These are phyloP conservation scores for Atherinosoma microstoma DNA, from an alignment of 2,797 vertebrate genomes.

Conservation along the genomic window DNA sequence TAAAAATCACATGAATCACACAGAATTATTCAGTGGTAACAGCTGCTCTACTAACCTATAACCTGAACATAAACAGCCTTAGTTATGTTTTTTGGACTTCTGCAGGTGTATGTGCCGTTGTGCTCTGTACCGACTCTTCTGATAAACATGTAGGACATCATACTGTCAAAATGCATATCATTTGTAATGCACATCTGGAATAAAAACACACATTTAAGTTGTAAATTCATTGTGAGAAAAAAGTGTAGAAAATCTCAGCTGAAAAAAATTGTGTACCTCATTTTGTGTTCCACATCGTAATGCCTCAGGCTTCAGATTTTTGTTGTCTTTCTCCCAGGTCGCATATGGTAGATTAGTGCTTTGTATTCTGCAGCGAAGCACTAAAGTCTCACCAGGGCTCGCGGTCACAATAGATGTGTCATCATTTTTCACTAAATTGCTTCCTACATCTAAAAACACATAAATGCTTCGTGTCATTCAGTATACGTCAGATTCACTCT, in stretches of 20 bases:
- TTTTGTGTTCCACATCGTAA: background rate
- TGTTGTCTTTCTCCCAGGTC: slow-evolving; percentile 53
- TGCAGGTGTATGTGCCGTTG: slow-evolving; percentile 76
- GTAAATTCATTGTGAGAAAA: background rate
- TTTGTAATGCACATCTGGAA: slow-evolving; percentile 54
- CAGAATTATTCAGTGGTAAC: background rate
- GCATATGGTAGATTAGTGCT: rapidly evolving
- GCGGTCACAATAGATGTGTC: slow-evolving; percentile 60
- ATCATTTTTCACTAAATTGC: rapidly evolving
- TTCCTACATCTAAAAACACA: slow-evolving; percentile 62
- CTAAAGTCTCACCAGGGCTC: slow-evolving; percentile 68
- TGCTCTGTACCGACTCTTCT: slow-evolving; percentile 49
- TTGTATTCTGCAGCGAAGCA: slow-evolving; percentile 68
- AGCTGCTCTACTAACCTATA: slow-evolving; percentile 65
- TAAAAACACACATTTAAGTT: background rate
- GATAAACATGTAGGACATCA: slow-evolving; percentile 59
- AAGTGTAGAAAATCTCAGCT: background rate
- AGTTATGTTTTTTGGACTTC: rapidly evolving
- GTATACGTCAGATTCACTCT: background rate
- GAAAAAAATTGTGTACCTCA: slow-evolving; percentile 39
- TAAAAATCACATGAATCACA: background rate
- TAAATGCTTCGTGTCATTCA: slow-evolving; percentile 8
- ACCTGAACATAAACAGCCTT: slow-evolving; percentile 68
- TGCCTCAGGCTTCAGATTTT: rapidly evolving
- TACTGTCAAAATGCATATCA: rapidly evolving